A percentile compares a stretch with the other conserved stretches of the same genome.
These are phyloP conservation scores for Puntigrus tetrazona DNA, from an alignment of 2,113 vertebrate species.

Conservation along the genomic window DNA sequence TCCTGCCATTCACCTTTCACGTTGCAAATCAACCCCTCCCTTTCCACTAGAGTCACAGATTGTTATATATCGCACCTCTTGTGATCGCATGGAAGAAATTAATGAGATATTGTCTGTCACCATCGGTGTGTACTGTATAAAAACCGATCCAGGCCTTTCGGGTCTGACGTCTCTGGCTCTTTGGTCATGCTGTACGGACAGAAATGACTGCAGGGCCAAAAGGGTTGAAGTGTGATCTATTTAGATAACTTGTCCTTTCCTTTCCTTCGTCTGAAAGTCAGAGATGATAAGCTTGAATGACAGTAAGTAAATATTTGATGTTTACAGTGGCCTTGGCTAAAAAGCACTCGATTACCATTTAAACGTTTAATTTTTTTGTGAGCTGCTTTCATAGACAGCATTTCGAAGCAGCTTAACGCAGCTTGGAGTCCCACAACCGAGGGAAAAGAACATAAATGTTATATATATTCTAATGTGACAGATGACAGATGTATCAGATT, in stretches of 20 bases:
- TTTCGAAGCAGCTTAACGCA: not conserved
- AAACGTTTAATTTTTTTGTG: not conserved
- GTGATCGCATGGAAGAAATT: not conserved
- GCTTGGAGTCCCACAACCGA: not conserved
- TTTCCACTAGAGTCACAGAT: not conserved
- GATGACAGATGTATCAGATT: not conserved
- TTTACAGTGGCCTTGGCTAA: constrained; percentile 42
- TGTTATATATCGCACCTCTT: not conserved
- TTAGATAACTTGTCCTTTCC: constrained; percentile 53
- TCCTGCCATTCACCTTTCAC: constrained; percentile 47
- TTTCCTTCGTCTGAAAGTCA: constrained; percentile 29
- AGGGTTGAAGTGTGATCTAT: constrained; percentile 59
- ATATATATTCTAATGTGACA: not conserved
- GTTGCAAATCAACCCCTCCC: constrained; percentile 3
- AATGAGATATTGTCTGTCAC: constrained; percentile 3
- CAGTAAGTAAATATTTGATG: constrained; percentile 59
- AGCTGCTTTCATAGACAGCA: not conserved
- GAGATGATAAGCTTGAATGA: constrained; percentile 57
- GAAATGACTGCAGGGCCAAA: constrained; percentile 44
- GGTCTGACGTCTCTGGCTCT: constrained; percentile 24
- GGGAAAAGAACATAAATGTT: not conserved
- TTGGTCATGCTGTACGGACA: constrained; percentile 49
- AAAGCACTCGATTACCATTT: constrained; percentile 51
- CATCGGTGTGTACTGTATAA: not conserved
- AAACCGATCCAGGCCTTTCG: constrained; percentile 12